These are phyloP conservation scores for Pseudomyrmex pallidus DNA, from an alignment of 1,140 invertebrate species.

Conservation along the genomic window DNA sequence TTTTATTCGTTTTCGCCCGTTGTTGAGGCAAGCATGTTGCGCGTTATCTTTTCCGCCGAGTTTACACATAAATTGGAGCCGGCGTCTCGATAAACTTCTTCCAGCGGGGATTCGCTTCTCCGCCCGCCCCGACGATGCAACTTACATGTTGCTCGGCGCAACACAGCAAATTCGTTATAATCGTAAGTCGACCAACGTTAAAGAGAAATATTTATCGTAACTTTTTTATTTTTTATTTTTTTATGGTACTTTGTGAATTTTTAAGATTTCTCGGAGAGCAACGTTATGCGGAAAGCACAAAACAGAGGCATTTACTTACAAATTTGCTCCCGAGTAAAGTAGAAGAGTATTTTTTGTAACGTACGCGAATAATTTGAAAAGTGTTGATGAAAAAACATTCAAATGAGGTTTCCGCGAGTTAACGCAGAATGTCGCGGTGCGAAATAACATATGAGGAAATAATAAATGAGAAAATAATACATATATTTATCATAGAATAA, in stretches of 20 bases:
- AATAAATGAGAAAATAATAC: too few species aligned
- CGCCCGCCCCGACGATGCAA: slow-evolving; percentile 8
- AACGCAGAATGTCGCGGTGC: too few species aligned
- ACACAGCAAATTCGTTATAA: slow-evolving; percentile 34
- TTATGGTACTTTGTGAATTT: not conserved
- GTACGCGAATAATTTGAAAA: too few species aligned
- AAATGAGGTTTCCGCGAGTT: too few species aligned
- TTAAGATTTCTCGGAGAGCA: not conserved
- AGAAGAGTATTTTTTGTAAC: too few species aligned
- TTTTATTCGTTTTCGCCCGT: slow-evolving; percentile 45
- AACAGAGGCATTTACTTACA: not conserved
- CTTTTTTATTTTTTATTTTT: not conserved
- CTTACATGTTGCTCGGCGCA: slow-evolving; percentile 35
- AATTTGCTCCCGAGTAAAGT: not conserved
- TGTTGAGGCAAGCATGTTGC: slow-evolving; percentile 41
- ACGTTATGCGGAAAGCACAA: not conserved
- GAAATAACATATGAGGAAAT: too few species aligned
- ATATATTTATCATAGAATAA: too few species aligned
- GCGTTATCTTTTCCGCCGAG: slow-evolving; percentile 55
- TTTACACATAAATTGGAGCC: slow-evolving; percentile 55
- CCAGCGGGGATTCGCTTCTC: slow-evolving; percentile 23
- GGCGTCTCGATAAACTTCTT: slow-evolving; percentile 57
- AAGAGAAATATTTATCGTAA: slow-evolving; percentile 6
- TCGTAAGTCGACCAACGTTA: slow-evolving; percentile 12
- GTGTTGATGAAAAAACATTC: too few species aligned